Conservation (phyloP, 2,113 vertebrate genomes). For the Thermophis baileyi region DNA sequence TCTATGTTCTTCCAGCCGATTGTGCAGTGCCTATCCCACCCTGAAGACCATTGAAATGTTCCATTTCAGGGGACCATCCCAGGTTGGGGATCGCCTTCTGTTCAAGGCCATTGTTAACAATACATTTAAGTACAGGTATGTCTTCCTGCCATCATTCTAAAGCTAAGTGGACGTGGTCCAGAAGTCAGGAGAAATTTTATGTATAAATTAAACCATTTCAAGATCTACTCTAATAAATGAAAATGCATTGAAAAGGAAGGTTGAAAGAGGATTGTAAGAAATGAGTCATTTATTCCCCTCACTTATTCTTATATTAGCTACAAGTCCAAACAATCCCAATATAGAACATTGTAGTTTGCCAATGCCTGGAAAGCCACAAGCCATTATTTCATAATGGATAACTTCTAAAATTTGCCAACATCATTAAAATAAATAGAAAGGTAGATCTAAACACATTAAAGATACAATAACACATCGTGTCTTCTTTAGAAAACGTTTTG, state of each 20-base stretch:
- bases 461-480: background rate
- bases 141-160: background rate
- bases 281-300: background rate
- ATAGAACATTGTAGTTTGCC: background rate
- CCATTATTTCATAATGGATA: background rate
- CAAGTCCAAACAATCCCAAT: background rate
- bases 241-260: background rate
- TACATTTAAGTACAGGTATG: slow-evolving; percentile 88
- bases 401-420: background rate
- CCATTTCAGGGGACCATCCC: slow-evolving; percentile 91
- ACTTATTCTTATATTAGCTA: background rate
- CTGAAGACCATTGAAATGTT: slow-evolving; percentile 96
- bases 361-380: background rate
- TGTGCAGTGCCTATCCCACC: slow-evolving; percentile 87
- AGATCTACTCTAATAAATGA: background rate
- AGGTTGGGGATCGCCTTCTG: slow-evolving; percentile 90
- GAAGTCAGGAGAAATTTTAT: background rate
- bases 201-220: background rate
- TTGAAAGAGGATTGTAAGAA: background rate
- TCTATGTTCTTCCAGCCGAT: slow-evolving; percentile 71
- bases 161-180: background rate
- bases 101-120: slow-evolving; percentile 97
- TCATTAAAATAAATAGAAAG: background rate
- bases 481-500: background rate
- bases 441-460: background rate